Evolutionary conservation across 2,888 invertebrate species (phyloP).

Genomic region (Polietes domitor): DNA sequence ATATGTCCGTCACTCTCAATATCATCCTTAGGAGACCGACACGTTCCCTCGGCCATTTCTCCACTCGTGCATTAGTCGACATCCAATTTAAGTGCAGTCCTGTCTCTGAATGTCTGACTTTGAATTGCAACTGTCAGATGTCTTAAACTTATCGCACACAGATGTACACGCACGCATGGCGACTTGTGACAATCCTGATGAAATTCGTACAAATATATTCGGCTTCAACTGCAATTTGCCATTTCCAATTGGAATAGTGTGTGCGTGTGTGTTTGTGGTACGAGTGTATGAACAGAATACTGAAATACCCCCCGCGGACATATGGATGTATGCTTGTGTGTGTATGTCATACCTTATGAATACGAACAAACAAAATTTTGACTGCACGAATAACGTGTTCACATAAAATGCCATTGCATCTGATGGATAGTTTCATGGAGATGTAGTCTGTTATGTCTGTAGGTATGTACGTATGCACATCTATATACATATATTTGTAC

Average conservation of each 20-base stretch:
- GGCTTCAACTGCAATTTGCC: conserved; percentile 7
- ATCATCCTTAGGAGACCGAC: not conserved
- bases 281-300: not conserved
- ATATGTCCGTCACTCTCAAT: not conserved
- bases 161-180: not conserved
- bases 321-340: too few species aligned
- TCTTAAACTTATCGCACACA: conserved; percentile 10
- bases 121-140: conserved; percentile 27
- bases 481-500: not conserved
- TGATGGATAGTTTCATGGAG: conserved; percentile 10
- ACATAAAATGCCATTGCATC: not conserved
- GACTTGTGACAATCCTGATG: not conserved
- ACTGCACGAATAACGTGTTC: conserved; percentile 14
- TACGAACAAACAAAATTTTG: conserved; percentile 36
- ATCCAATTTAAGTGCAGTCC: not conserved
- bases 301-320: conserved; percentile 34
- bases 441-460: not conserved
- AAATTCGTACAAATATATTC: conserved; percentile 19
- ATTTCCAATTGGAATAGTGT: not conserved
- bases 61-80: not conserved
- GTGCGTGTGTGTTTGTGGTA: not conserved
- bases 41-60: not conserved
- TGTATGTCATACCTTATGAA: conserved; percentile 30
- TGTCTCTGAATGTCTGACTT: conserved; percentile 30
- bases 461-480: not conserved